Conservation (phyloP, 2,113 vertebrate species). For the Chamaea fasciata region DNA sequence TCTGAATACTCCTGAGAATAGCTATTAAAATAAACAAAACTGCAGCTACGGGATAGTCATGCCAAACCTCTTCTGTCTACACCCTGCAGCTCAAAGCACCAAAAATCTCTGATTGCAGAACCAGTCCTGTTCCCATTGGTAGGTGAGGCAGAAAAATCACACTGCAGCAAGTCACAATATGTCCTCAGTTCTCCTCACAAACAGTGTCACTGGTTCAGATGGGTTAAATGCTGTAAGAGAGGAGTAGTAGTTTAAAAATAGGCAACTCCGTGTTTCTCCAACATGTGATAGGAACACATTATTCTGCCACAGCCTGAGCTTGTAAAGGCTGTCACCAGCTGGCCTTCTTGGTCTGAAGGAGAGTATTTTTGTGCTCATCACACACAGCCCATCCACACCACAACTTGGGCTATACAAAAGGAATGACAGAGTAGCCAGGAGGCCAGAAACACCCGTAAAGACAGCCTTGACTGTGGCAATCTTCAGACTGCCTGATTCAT, state of each 20-base stretch:
- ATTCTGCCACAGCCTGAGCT: not conserved
- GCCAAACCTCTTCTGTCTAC: not conserved
- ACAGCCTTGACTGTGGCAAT: not conserved
- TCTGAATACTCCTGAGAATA: not conserved
- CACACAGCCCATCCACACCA: not conserved
- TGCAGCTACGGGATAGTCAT: not conserved
- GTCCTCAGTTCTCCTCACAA: not conserved
- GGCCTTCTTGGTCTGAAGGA: not conserved
- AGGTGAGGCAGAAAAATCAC: not conserved
- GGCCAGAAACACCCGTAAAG: not conserved
- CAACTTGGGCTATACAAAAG: not conserved
- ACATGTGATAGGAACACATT: not conserved
- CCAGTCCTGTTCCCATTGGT: not conserved
- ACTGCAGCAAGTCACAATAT: not conserved
- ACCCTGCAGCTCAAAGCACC: not conserved
- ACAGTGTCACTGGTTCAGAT: not conserved
- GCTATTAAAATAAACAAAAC: not conserved
- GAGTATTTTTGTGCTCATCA: not conserved
- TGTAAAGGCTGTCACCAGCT: not conserved
- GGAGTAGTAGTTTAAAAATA: not conserved
- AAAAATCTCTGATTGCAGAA: not conserved
- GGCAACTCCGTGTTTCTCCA: not conserved
- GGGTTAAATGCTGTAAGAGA: not conserved
- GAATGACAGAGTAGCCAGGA: not conserved
- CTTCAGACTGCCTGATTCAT: slow-evolving; percentile 16